Conservation (phyloP, 1,140 invertebrate species). For the Nebria ingens region DNA sequence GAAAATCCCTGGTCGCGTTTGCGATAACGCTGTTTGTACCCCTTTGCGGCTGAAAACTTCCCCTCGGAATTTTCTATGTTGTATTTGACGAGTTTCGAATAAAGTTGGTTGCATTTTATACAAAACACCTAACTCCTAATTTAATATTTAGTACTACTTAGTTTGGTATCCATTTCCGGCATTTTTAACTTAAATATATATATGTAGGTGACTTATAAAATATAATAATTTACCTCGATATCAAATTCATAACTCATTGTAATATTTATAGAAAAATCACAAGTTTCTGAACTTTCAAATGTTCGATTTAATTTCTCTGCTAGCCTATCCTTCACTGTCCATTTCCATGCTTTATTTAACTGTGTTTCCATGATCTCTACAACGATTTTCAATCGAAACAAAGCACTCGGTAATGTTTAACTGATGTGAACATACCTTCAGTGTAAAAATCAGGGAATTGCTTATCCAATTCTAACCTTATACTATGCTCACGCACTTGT, state of each 20-base stretch:
- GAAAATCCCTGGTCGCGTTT: constrained; percentile 37
- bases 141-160: no score
- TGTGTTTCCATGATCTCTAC: constrained; percentile 21
- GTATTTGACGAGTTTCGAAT: constrained; percentile 23
- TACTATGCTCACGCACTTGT: constrained; percentile 35
- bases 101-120: constrained; percentile 26
- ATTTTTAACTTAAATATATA: constrained; percentile 10
- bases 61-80: constrained; percentile 29
- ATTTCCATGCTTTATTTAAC: constrained; percentile 26
- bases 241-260: constrained; percentile 24
- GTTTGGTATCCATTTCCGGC: constrained; percentile 23
- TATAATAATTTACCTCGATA: constrained; percentile 17
- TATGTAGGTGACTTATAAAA: constrained; percentile 1
- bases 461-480: constrained; percentile 33
- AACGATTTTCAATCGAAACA: constrained; percentile 20
- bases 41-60: constrained; percentile 41
- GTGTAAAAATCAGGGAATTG: constrained; percentile 31
- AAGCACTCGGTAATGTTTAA: background rate
- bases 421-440: constrained; percentile 16
- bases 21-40: constrained; percentile 39
- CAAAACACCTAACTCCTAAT: constrained; percentile 20
- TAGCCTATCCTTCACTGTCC: constrained; percentile 19
- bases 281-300: constrained; percentile 23
- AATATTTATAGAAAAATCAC: constrained; percentile 26
- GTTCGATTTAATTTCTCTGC: constrained; percentile 21